Evolutionary conservation across 2,888 invertebrate species (phyloP), one percentile per base, ranked within the genome.

Genomic region (Macaria liturata): DNA sequence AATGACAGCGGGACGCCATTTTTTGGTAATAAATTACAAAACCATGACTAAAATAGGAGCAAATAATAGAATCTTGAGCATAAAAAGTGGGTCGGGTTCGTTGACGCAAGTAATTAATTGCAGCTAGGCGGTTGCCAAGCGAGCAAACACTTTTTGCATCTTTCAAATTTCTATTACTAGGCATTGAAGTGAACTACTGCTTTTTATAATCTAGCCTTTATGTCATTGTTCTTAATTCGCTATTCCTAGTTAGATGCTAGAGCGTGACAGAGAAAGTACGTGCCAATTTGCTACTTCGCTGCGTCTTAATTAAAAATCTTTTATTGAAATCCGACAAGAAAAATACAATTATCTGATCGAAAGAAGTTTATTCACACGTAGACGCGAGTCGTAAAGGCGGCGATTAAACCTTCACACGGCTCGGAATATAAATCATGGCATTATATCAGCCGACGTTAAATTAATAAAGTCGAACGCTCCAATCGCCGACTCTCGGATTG

Each of bases 401-500:
- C 64, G 49, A 66, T 66, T 64, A 61, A 61, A 66, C 59, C 62
- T 66, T 68, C 66, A 68, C 66, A 66, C 68, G 61, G 49, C 57
- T 52, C 49, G 52, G 59, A 53, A 59, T 57, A 68, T 68, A 68
- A 68, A 68, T 68, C 68, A 65, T 59, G 46, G 45, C 60, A 67
- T 67, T 64, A 65, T 51, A 46, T 54, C 52, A 34, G 50, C 57
- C 48, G 55, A 55, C 54, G 54, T 58, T 56, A 66, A 69, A 76
- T 74, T 70, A 75, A 71, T 68, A 67, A 74, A 73, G 65, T 73
- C 69, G 75, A 81, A 78, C 73, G 76, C 82, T 80, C 79, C 84
- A 81, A 87, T 88, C 82, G 81, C 71, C 70, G 72, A 54, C 74
- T 68, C 65, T 66, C 70, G 68, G 80, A 82, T 86, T 83, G 82